A percentile compares a stretch with the other conserved stretches of the same genome.
Evolutionary conservation across 1,140 invertebrate species (phyloP).

Genomic region (Trinorchestia longiramus): DNA sequence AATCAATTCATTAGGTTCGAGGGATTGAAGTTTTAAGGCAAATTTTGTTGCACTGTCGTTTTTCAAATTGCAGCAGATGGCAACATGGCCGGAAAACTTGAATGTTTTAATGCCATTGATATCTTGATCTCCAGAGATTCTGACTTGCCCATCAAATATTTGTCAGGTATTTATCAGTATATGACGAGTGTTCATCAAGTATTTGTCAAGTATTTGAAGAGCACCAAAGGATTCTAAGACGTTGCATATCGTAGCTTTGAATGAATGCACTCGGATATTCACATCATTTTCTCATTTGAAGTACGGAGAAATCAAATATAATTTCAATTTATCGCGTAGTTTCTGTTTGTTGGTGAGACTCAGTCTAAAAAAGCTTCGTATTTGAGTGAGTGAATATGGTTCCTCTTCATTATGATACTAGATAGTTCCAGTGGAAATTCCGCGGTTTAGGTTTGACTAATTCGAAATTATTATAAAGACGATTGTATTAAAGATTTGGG

Average conservation of each 20-base stretch:
- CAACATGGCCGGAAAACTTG: neutral
- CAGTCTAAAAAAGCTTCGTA: too few species aligned
- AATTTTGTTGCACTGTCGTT: neutral
- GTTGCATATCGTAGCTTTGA: neutral
- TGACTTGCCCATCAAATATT: neutral
- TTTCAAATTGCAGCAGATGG: neutral
- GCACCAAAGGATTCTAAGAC: neutral
- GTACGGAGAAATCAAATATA: too few species aligned
- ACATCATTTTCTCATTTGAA: neutral
- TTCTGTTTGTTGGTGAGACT: too few species aligned
- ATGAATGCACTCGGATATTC: neutral
- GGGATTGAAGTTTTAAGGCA: neutral
- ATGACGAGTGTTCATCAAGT: neutral
- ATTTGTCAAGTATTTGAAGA: neutral
- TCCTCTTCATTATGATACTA: too few species aligned
- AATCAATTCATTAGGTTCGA: neutral
- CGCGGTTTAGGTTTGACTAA: too few species aligned
- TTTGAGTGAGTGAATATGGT: too few species aligned
- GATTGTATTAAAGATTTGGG: too few species aligned
- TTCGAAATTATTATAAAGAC: too few species aligned
- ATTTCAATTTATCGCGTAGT: too few species aligned
- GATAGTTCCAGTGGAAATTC: too few species aligned
- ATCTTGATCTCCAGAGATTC: neutral
- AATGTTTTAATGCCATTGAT: neutral
- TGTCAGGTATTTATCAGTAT: neutral